These are phyloP conservation scores for Nannoperca australis DNA, from an alignment of 2,797 vertebrate genomes.

Conservation along the genomic window DNA sequence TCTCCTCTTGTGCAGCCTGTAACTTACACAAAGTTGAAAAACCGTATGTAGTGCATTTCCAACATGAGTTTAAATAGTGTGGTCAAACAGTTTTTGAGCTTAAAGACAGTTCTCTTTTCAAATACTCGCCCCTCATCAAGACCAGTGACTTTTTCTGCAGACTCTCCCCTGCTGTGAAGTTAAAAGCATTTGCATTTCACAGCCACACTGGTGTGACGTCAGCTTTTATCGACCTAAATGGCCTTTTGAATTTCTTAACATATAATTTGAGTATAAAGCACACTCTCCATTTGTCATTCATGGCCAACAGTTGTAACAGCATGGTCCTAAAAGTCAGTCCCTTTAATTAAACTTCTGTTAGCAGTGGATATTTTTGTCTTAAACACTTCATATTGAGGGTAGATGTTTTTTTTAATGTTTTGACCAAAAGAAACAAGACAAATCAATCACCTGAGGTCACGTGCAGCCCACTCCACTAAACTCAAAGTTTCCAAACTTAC, in stretches of 20 bases:
- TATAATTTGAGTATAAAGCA: constrained; percentile 63
- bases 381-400: background rate
- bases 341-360: constrained; percentile 46
- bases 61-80: constrained; percentile 10
- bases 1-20: background rate
- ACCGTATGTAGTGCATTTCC: constrained; percentile 2
- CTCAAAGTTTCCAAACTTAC: constrained; percentile 6
- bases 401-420: background rate
- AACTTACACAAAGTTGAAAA: background rate
- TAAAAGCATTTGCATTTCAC: constrained; percentile 72
- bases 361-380: constrained; percentile 12
- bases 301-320: constrained; percentile 27
- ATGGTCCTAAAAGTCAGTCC: constrained; percentile 9
- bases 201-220: constrained; percentile 46
- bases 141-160: constrained; percentile 48
- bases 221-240: constrained; percentile 63
- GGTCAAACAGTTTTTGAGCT: constrained; percentile 29
- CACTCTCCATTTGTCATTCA: constrained; percentile 36
- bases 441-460: background rate
- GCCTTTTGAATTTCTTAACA: constrained; percentile 66
- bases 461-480: background rate
- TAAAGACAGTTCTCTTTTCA: constrained; percentile 36
- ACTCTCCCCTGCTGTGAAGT: constrained; percentile 65
- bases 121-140: constrained; percentile 35
- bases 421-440: background rate